Base-by-base conservation (phyloP, 2,113 vertebrate genomes). In the Tychaedon coryphoeus region DNA sequence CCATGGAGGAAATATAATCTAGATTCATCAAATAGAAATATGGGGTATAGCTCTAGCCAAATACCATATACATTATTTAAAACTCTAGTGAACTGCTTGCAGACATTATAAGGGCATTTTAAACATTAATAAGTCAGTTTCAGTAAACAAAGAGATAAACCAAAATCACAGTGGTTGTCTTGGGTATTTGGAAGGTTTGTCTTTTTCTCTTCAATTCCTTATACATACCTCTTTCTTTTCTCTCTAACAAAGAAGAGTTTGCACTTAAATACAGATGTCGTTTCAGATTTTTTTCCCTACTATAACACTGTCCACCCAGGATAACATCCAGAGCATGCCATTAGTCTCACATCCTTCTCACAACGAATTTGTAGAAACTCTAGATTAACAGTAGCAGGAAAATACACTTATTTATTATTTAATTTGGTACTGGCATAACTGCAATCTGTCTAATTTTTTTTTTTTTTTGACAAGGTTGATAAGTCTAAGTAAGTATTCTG, bases 1-100 rank as follows among this genome's bases (percentile, higher is more conserved):
- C 29, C 23, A 77, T 34, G 86, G 79, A 76, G 82, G 38, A 93
- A 86, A 80, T 79, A 66, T 34, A 73, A 86, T 76, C 64, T 58
- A 62, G 50, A 86, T 86, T 86, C 18, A 88, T 80, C 67, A 94
- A 76, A 69, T 18, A 65, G 42, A 93, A 94, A 66, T 70, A 90
- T 43, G 67, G 77, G 45, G 50, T 83, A 74, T 31, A 40, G 47
- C 19, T 91, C 19, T 57, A 88, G 64, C 33, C 86, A 90, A 88
- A 90, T 78, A 80, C 34, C 53, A 76, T 42, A 79, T 92, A 76
- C 12, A 86, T 92, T 95, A 96, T 96, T 96, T 96, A 95, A 93
- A 93, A 88, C 72, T 91, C 65, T 47, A 64, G 40, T 84, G 79
- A 95, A 71, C 43, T 71, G 12, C 86, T 94, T 83, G 64, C 69